Percentiles rank a stretch among this genome's conserved stretches.
phyloP scores from a whole-genome alignment of 2,797 vertebrate genomes.

The Centroberyx gerrardi region DNA sequence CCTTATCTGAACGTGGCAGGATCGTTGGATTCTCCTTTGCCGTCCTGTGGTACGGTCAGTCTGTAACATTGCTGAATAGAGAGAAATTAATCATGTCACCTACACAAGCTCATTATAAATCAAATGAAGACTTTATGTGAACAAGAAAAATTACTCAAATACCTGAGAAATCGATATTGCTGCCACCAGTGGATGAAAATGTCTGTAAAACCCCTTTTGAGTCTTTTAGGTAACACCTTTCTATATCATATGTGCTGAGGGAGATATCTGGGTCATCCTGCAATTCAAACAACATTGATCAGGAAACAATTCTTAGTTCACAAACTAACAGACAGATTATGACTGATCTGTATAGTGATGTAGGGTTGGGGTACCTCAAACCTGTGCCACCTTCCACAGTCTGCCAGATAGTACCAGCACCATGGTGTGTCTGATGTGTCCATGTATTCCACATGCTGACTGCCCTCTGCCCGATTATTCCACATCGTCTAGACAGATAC shows the following conservation, averaged over 20 bases:
- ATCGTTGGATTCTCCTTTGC: slow-evolving; percentile 81
- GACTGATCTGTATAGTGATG: neutral
- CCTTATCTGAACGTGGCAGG: slow-evolving; percentile 21
- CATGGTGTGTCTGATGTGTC: slow-evolving; percentile 87
- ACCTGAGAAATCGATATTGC: slow-evolving; percentile 89
- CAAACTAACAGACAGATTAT: neutral
- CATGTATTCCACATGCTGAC: slow-evolving; percentile 82
- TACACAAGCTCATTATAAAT: neutral
- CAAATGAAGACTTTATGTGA: neutral
- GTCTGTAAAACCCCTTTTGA: slow-evolving; percentile 76
- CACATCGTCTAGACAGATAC: slow-evolving; percentile 21
- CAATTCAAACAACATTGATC: neutral
- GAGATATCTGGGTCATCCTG: slow-evolving; percentile 81
- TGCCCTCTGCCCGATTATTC: neutral
- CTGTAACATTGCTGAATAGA: slow-evolving; percentile 86
- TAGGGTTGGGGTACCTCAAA: slow-evolving; percentile 85
- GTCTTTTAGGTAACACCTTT: slow-evolving; percentile 83
- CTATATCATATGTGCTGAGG: slow-evolving; percentile 85
- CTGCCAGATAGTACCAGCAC: slow-evolving; percentile 90
- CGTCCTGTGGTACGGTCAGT: slow-evolving; percentile 82
- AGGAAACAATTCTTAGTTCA: neutral
- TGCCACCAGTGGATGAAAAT: slow-evolving; percentile 75
- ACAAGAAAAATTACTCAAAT: neutral
- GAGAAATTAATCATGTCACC: neutral
- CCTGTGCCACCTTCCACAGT: slow-evolving; percentile 92